Conservation (phyloP, 2,797 vertebrate species). For the Clarias pachynema region DNA sequence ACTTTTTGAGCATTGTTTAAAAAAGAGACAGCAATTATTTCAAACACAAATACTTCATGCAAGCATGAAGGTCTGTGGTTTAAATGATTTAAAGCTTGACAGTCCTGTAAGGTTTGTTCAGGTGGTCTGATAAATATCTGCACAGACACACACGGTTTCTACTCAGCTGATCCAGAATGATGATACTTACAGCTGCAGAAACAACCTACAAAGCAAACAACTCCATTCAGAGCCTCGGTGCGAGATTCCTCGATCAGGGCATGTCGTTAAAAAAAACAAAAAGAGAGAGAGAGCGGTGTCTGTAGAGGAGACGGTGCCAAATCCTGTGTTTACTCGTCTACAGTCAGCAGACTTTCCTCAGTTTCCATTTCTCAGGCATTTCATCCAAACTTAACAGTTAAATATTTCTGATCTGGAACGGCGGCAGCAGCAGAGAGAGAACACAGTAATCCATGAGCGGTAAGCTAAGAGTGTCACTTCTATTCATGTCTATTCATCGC, state of each 20-base stretch:
- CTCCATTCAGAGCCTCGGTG: conserved; percentile 51
- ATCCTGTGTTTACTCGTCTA: neutral
- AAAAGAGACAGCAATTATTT: neutral
- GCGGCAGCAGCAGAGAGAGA: neutral
- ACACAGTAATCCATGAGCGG: conserved; percentile 27
- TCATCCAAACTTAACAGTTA: conserved; percentile 19
- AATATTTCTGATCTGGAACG: neutral
- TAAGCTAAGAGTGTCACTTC: conserved; percentile 43
- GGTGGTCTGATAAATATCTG: neutral
- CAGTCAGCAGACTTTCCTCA: conserved; percentile 1
- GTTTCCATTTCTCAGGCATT: conserved; percentile 31
- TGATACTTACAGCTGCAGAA: conserved; percentile 35
- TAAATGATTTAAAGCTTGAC: neutral
- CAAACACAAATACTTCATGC: neutral
- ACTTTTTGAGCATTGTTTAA: neutral
- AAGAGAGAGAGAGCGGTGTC: neutral
- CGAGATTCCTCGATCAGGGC: conserved; percentile 53
- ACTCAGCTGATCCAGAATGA: conserved; percentile 43
- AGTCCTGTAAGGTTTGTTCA: neutral
- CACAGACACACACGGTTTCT: conserved; percentile 34
- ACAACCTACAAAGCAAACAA: conserved; percentile 50
- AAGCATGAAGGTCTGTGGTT: too few species aligned
- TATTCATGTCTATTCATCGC: conserved; percentile 44
- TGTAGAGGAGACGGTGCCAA: conserved; percentile 31
- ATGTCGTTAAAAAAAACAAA: conserved; percentile 13